A percentile compares a stretch with the other conserved stretches of the same genome.
Conservation (phyloP, 1,140 invertebrate genomes). For the Ostrea denselamellosa region DNA sequence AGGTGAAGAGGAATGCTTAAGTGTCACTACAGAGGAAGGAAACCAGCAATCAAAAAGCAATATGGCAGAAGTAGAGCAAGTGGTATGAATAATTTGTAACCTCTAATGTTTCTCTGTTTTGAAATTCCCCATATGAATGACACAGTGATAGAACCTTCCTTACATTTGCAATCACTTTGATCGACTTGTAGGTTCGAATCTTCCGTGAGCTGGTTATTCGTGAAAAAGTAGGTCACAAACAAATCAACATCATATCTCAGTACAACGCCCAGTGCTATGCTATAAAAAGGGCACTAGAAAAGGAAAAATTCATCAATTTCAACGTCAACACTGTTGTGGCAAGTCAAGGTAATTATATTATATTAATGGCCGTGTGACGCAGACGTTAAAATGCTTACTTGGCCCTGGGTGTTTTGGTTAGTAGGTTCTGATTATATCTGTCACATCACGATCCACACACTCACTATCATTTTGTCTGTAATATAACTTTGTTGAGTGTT, state of each 20-base stretch:
- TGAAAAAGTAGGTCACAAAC: conserved; percentile 28
- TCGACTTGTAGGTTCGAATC: background rate
- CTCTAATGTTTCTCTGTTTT: background rate
- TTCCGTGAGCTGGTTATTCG: background rate
- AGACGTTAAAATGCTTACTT: too few relatives aligned
- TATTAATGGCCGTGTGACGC: too few relatives aligned
- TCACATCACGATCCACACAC: too few relatives aligned
- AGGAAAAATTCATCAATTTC: conserved; percentile 14
- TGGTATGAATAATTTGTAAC: conserved; percentile 46
- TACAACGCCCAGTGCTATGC: conserved; percentile 60
- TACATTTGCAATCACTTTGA: background rate
- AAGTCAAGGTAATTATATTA: conserved; percentile 57
- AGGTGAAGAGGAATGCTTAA: conserved; percentile 61
- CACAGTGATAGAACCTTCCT: background rate
- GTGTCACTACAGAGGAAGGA: conserved; percentile 61
- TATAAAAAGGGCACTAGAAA: conserved; percentile 43
- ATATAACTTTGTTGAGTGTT: too few relatives aligned
- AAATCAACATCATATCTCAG: conserved; percentile 60
- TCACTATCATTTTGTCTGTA: too few relatives aligned
- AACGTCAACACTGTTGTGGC: conserved; percentile 60
- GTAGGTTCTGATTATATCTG: too few relatives aligned
- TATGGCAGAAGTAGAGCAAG: conserved; percentile 54
- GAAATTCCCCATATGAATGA: background rate
- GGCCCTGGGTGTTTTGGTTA: too few relatives aligned
- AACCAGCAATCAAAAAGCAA: conserved; percentile 63